phyloP scores from a whole-genome alignment of 2,888 invertebrate genomes.

The Hyalella azteca region DNA sequence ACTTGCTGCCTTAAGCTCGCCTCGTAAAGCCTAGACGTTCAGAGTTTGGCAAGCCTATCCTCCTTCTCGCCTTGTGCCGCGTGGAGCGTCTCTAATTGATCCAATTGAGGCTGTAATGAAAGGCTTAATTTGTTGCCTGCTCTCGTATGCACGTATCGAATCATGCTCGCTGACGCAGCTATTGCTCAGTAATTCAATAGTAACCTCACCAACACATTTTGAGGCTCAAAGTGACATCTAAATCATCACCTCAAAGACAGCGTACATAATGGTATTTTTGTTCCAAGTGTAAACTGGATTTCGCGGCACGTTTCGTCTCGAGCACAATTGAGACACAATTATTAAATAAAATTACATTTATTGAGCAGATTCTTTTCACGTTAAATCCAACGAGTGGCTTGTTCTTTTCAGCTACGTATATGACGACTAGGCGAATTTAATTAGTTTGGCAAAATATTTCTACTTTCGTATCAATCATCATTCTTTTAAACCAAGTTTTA shows the following conservation, averaged over 20 bases:
- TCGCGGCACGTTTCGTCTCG: neutral
- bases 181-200: neutral
- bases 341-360: neutral
- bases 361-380: too few relatives aligned
- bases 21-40: too few relatives aligned
- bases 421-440: too few relatives aligned
- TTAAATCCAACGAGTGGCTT: too few relatives aligned
- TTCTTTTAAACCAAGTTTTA: neutral
- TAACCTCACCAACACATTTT: neutral
- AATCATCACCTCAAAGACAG: too few relatives aligned
- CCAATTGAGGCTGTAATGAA: conserved; percentile 16
- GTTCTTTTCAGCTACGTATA: too few relatives aligned
- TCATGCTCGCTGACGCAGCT: neutral
- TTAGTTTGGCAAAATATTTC: too few relatives aligned
- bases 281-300: neutral
- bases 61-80: neutral
- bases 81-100: conserved; percentile 7
- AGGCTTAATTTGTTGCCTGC: conserved; percentile 17
- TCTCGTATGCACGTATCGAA: neutral
- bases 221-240: neutral
- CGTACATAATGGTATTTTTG: too few relatives aligned
- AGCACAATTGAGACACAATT: neutral
- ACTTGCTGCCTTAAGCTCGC: too few relatives aligned
- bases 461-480: neutral
- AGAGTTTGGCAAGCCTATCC: too few relatives aligned